Evolutionary conservation across 2,113 vertebrate species (phyloP), one percentile per base, ranked within the genome.

Genomic region (Scomber scombrus): DNA sequence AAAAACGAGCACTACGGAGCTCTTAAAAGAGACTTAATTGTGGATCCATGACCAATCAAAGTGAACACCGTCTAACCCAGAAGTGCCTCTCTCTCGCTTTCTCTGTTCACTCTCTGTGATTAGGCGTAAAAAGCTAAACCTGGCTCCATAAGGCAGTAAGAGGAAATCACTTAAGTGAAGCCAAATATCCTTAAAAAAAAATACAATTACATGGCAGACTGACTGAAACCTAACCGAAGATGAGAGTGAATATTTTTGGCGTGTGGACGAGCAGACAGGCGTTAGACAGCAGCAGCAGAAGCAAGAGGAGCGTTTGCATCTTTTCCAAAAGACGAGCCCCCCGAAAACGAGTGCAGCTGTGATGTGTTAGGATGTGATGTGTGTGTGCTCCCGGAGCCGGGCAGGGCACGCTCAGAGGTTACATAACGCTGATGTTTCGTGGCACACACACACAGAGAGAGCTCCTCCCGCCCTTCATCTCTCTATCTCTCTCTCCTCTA

Each of bases 1-100:
- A 82, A 61, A 26, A 26, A 9, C 23, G 9, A 76, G 72, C 68
- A 58, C 62, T 87, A 83, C 31, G 51, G 43, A 54, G 58, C 54
- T 7, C 85, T 26, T 92, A 91, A 94, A 66, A 93, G 86, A 94
- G 92, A 88, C 92, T 88, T 93, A 88, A 93, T 88, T 87, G 90
- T 71, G 76, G 60, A 16, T 77, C 89, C 89, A 16, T 93, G 93
- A 93, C 92, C 69, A 93, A 93, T 94, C 80, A 65, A 91, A 92
- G 80, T 91, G 93, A 94, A 87, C 84, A 85, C 79, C 87, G 40
- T 89, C 81, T 43, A 75, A 82, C 81, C 50, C 86, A 81, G 72
- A 51, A 66, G 81, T 21, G 83, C 71, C 61, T 65, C 43, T 26
- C 23, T 26, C 23, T 26, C 2, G 23, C 23, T 26, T 26, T 26